Percentiles rank a stretch among this genome's conserved stretches.
Evolutionary conservation across 1,140 invertebrate species (phyloP).

Genomic region (Macrotrachela quadricornifera): DNA sequence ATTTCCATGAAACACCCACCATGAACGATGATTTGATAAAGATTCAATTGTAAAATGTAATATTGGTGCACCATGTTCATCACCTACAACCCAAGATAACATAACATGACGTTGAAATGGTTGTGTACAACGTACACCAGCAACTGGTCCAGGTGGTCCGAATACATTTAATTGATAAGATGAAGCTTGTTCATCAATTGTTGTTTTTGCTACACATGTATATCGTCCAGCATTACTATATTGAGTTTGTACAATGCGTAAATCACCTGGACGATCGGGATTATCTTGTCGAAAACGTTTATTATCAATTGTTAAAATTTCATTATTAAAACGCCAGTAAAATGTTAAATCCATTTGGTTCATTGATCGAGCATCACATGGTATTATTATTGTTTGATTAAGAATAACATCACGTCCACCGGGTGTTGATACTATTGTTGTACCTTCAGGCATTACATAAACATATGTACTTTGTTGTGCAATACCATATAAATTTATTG

Average conservation of each 20-base stretch:
- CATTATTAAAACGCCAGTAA: conserved; percentile 8
- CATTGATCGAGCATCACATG: not conserved
- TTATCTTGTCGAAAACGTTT: conserved; percentile 10
- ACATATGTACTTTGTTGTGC: conserved; percentile 9
- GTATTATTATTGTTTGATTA: conserved; percentile 7
- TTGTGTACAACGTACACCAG: conserved; percentile 4
- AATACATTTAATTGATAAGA: conserved; percentile 59
- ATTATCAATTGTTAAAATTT: not conserved
- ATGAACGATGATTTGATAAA: conserved; percentile 61
- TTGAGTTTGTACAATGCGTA: conserved; percentile 19
- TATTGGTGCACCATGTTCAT: conserved; percentile 15
- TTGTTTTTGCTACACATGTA: conserved; percentile 59
- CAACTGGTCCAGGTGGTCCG: conserved; percentile 31
- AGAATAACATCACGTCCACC: not conserved
- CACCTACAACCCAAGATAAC: conserved; percentile 7
- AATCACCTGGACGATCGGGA: conserved; percentile 12
- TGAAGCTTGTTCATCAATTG: conserved; percentile 50
- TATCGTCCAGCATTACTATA: conserved; percentile 19
- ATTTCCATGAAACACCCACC: conserved; percentile 46
- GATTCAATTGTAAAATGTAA: conserved; percentile 51
- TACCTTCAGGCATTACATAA: not conserved
- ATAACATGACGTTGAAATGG: conserved; percentile 14
- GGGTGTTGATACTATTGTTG: not conserved
- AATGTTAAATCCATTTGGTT: conserved; percentile 6
- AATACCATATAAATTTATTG: conserved; percentile 19